Evolutionary conservation across 2,797 vertebrate genomes (phyloP).

Genomic region (Vespertilio murinus): DNA sequence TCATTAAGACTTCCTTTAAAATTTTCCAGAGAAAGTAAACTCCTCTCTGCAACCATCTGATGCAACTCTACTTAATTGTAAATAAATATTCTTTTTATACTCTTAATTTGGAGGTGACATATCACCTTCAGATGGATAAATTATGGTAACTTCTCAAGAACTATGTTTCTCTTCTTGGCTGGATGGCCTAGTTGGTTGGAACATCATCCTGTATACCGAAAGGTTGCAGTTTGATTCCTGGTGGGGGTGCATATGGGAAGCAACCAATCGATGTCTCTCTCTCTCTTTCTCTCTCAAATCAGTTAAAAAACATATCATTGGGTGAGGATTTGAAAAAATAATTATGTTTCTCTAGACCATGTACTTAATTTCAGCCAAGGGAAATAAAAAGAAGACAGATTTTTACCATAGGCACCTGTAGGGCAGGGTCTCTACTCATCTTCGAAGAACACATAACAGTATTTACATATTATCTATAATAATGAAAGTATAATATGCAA

Average conservation of each 20-base stretch:
- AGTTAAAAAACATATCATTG: neutral
- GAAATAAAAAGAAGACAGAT: neutral
- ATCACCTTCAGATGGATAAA: neutral
- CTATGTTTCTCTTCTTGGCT: neutral
- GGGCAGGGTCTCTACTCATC: neutral
- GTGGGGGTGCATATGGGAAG: neutral
- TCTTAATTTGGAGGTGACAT: neutral
- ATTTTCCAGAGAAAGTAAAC: neutral
- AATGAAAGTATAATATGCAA: too few species aligned
- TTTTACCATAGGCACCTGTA: neutral
- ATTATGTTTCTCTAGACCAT: neutral
- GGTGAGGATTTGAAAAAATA: neutral
- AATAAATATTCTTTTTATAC: neutral
- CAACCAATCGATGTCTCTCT: neutral
- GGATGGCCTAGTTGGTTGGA: neutral
- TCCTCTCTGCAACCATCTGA: neutral
- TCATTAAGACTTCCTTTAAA: slow-evolving; percentile 20
- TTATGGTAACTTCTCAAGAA: neutral
- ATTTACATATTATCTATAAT: neutral
- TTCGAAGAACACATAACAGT: neutral
- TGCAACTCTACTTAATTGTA: neutral
- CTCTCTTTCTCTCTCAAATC: neutral
- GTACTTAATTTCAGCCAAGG: neutral
- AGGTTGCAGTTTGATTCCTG: neutral
- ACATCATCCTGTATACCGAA: neutral